Evolutionary conservation across 2,888 invertebrate species (phyloP), one percentile per base, ranked within the genome.

Genomic region (Ormia ochracea): DNA sequence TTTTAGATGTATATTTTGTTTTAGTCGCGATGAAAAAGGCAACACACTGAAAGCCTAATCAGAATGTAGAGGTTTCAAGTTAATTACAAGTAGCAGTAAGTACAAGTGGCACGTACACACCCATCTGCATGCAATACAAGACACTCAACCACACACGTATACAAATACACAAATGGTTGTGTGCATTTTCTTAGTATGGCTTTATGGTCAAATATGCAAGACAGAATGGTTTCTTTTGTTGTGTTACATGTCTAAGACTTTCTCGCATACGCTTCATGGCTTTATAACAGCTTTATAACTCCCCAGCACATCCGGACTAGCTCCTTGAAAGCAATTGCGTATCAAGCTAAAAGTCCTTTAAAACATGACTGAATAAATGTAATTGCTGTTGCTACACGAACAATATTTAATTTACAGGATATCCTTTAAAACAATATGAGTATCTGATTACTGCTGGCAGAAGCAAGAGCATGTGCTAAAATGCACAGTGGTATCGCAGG

Each of bases 81-180:
- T 74, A 69, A 74, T 78, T 78, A 56, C 78, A 69, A 50, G 43
- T 73, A 56, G 68, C 68, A 68, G 68, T 79, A n/a, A n/a, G n/a
- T 69, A 69, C 63, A 14, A 21, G 21, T 12, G 17, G 41, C 12
- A 14, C 17, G 17, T n/a, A 43, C 12, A 38, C 48, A 69, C 61
- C n/a, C n/a, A n/a, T n/a, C 26, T 66, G 28, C 28, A 59, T 14
- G 9, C 4, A 21, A 56, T 12, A 56, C 48, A 69, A 43, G 19
- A 10, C 3, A n/a, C 21, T 2, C 9, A 61, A n/a, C 48, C 9
- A 69, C 21, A 38, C 4, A 26, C 41, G 28, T 14, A 38, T 3
- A 21, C 23, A 54, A 19, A 54, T 9, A 45, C 7, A 52, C 17
- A 21, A n/a, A n/a, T n/a, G 14, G 6, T 4, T 12, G 28, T 3